Evolutionary conservation across 2,113 vertebrate genomes (phyloP), one percentile per base, ranked within the genome.

Genomic region (Leucopsar rothschildi): DNA sequence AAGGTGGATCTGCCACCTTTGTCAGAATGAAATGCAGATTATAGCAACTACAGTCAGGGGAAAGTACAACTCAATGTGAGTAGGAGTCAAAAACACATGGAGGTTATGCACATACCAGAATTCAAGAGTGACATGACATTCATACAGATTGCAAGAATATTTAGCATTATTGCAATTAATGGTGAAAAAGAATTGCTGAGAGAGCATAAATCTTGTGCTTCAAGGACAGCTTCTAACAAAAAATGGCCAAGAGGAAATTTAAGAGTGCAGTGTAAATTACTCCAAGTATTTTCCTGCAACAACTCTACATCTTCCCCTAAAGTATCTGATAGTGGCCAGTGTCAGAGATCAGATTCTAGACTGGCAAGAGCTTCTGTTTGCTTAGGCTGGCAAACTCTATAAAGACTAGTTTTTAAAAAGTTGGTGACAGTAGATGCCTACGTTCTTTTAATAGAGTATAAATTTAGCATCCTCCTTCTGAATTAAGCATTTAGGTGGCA

Each of bases 401-500:
- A 78, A 66, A 78, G 47, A 81, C 47, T 83, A 71, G 22, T 83
- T 97, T 97, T 77, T 65, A 55, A 93, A 81, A 93, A 95, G 59
- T 35, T 88, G 69, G 50, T 95, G 92, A 87, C 80, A 97, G 89
- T 75, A 40, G 1, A 90, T 49, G 83, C 75, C 91, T 91, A 77
- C 40, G 12, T 82, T 91, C 83, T 97, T 97, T 96, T 95, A 96
- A 88, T 25, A 85, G 72, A 79, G n/a, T 85, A 89, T 95, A 96
- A 96, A 97, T 96, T 96, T 97, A 97, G 50, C 79, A 97, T 79
- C 85, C 72, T 97, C 94, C 77, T 95, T 93, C 86, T 93, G 95
- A 96, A 94, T 94, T 90, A 94, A 88, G 92, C 70, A 83, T 90
- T 97, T 92, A 94, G 63, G 57, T 95, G 66, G 86, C 20, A 93